These are phyloP conservation scores for Schizopygopsis malacanthus DNA, from an alignment of 2,797 vertebrate species.

Conservation along the genomic window DNA sequence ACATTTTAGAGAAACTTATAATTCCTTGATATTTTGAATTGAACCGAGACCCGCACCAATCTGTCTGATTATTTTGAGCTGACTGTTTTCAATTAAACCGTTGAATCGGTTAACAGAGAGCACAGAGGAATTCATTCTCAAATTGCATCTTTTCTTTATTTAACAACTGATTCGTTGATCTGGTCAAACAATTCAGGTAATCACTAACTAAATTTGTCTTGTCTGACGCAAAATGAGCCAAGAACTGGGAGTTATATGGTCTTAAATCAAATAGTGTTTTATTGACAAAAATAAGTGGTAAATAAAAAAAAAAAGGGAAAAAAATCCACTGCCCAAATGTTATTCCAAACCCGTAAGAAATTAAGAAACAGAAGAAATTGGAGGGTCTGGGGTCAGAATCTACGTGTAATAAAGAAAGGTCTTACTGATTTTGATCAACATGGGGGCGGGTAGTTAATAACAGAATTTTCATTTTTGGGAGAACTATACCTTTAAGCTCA, in stretches of 20 bases:
- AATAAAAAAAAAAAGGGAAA: no score
- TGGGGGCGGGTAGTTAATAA: no score
- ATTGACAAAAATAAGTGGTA: no score
- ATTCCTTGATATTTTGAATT: not conserved
- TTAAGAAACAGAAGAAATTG: no score
- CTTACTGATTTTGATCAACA: not conserved
- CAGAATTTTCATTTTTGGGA: not conserved
- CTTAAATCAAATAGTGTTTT: not conserved
- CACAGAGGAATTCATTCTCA: not conserved
- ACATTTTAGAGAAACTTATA: not conserved
- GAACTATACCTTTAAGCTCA: not conserved
- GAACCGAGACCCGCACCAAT: not conserved
- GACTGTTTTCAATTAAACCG: not conserved
- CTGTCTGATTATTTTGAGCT: not conserved
- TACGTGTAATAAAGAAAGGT: no score
- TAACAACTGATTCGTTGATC: not conserved
- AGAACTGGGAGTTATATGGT: not conserved
- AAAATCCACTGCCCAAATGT: no score
- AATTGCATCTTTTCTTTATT: slow-evolving; percentile 1
- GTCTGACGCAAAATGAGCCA: not conserved
- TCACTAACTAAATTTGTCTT: not conserved
- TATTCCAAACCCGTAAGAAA: no score
- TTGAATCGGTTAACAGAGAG: not conserved
- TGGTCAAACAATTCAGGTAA: not conserved
- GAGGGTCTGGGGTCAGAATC: no score